phyloP scores from a whole-genome alignment of 2,797 vertebrate species.

The Momotus momota region DNA sequence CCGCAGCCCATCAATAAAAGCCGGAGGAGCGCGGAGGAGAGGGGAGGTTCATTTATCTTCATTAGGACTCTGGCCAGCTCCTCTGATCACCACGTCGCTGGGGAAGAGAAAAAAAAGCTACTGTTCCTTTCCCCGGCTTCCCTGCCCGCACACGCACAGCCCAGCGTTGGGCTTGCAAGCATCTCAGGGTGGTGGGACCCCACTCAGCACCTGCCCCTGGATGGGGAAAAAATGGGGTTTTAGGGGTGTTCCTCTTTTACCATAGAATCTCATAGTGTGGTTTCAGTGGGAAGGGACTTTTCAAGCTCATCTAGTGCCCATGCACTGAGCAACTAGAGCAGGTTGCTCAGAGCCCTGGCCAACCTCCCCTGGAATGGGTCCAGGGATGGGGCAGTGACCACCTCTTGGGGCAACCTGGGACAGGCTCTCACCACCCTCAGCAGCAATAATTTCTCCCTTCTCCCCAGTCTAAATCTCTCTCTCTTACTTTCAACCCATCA shows the following conservation, averaged over 20 bases:
- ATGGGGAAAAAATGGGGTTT: rapidly evolving
- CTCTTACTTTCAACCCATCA: background rate
- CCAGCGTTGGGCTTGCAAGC: background rate
- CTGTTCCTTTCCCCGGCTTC: conserved; percentile 1
- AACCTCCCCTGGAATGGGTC: background rate
- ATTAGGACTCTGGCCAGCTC: conserved; percentile 77
- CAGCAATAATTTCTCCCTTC: background rate
- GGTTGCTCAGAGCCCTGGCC: background rate
- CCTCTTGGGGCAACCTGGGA: no score
- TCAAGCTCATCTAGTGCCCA: background rate
- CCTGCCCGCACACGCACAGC: background rate
- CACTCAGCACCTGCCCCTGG: background rate
- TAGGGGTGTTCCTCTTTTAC: background rate
- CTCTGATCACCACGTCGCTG: conserved; percentile 57
- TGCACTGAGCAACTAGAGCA: background rate
- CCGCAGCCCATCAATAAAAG: conserved; percentile 79
- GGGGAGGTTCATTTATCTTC: conserved; percentile 77
- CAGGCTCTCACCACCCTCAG: background rate
- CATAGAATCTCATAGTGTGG: background rate
- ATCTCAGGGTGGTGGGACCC: background rate
- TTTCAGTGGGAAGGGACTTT: background rate
- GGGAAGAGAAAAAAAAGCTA: conserved; percentile 51
- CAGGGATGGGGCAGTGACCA: background rate
- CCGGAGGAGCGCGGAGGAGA: conserved; percentile 44
- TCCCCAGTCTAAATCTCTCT: background rate